Evolutionary conservation across 2,888 invertebrate species (phyloP).

Genomic region (Aquatica leii): DNA sequence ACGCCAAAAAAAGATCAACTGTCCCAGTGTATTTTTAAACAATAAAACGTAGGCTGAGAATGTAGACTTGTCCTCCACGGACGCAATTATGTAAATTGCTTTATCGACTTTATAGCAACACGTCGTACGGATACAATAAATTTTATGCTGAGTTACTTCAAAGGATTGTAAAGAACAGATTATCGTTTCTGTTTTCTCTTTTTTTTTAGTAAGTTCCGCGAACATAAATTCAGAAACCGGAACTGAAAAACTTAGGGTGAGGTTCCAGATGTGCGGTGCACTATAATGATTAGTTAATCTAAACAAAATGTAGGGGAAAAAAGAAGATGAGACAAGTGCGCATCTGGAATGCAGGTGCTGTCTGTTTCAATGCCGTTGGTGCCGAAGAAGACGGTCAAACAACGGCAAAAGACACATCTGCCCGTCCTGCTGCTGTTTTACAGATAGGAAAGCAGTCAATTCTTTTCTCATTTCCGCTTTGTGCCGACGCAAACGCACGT

Average conservation of each 20-base stretch:
- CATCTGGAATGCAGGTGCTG: conserved; percentile 41
- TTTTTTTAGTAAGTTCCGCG: background rate
- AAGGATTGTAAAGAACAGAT: conserved; percentile 4
- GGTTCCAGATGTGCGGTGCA: conserved; percentile 35
- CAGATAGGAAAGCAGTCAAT: conserved; percentile 26
- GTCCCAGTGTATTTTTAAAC: background rate
- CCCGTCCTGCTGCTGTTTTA: conserved; percentile 24
- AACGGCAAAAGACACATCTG: conserved; percentile 36
- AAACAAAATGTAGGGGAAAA: conserved; percentile 32
- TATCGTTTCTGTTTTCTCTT: background rate
- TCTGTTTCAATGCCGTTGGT: conserved; percentile 21
- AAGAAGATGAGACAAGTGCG: conserved; percentile 38
- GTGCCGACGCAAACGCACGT: conserved; percentile 28
- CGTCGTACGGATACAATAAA: background rate
- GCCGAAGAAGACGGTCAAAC: conserved; percentile 33
- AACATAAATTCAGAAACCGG: conserved; percentile 16
- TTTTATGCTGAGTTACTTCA: background rate
- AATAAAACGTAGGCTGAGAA: conserved; percentile 1
- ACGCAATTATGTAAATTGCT: conserved; percentile 8
- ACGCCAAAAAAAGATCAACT: too few relatives aligned
- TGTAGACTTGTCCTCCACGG: conserved; percentile 2
- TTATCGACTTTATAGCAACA: background rate
- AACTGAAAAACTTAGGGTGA: conserved; percentile 23
- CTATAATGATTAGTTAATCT: conserved; percentile 39
- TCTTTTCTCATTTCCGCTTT: conserved; percentile 36